Percentiles rank a stretch among this genome's conserved stretches.
Conservation (phyloP, 2,113 vertebrate species). For the Larimichthys polyactis region DNA sequence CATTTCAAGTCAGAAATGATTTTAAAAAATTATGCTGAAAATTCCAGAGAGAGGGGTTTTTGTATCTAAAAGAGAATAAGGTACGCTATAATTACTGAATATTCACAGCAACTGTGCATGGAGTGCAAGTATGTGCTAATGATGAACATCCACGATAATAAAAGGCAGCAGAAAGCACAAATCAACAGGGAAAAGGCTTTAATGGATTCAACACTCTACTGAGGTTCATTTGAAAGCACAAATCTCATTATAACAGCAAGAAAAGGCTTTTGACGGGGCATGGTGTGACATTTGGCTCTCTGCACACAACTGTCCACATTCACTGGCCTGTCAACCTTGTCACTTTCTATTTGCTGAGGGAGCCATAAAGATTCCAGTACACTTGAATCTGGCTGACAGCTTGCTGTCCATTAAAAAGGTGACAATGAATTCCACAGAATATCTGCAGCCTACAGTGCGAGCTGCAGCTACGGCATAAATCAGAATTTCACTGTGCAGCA, state of each 20-base stretch:
- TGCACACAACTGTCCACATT: constrained; percentile 76
- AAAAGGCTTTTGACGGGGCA: constrained; percentile 75
- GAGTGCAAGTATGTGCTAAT: constrained; percentile 46
- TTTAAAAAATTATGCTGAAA: background rate
- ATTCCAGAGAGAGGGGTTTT: background rate
- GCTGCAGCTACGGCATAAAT: constrained; percentile 37
- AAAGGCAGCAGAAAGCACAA: constrained; percentile 63
- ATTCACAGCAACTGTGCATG: constrained; percentile 21
- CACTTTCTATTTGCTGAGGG: constrained; percentile 79
- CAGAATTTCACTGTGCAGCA: constrained; percentile 27
- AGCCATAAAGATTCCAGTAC: constrained; percentile 61
- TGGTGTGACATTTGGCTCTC: constrained; percentile 73
- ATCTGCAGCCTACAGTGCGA: constrained; percentile 48
- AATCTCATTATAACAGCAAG: constrained; percentile 78
- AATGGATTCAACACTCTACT: constrained; percentile 61
- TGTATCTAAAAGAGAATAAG: background rate
- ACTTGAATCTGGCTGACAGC: constrained; percentile 75
- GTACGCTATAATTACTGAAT: constrained; percentile 45
- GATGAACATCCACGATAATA: constrained; percentile 56
- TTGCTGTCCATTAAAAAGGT: constrained; percentile 77
- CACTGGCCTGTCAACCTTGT: constrained; percentile 77
- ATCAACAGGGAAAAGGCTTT: constrained; percentile 56
- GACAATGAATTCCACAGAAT: constrained; percentile 69
- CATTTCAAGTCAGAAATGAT: constrained; percentile 7
- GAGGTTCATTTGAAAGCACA: constrained; percentile 69